These are phyloP conservation scores for Phenganax subtilis DNA, from an alignment of 92 coral and sea anemone genomes.

Conservation along the genomic window DNA sequence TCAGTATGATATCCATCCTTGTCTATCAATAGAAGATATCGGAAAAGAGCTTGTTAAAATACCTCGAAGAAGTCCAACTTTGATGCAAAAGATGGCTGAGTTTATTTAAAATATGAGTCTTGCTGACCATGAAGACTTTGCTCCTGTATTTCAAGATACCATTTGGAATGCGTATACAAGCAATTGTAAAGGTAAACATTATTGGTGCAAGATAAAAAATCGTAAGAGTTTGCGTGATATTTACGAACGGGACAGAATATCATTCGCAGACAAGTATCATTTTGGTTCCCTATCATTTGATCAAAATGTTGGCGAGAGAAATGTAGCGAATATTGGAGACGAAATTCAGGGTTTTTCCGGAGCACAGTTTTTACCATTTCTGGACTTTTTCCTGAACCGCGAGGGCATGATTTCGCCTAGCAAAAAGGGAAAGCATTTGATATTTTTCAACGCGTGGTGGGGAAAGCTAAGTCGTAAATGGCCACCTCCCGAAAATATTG, in stretches of 20 bases:
- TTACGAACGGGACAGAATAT: no score
- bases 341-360: slow-evolving; percentile 46
- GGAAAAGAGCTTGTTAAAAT: no score
- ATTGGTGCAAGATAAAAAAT: neutral
- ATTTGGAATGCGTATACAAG: neutral
- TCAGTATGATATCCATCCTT: no score
- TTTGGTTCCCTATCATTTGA: slow-evolving; percentile 38
- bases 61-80: no score
- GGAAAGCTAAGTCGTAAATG: neutral
- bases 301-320: neutral
- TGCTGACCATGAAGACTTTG: neutral
- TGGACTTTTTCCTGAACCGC: neutral
- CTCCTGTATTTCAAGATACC: neutral
- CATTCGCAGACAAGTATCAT: neutral
- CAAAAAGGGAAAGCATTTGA: neutral
- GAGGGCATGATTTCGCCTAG: neutral
- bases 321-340: slow-evolving; percentile 26
- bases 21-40: no score
- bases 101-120: neutral
- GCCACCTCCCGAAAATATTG: slow-evolving; percentile 2
- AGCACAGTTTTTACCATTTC: slow-evolving; percentile 19
- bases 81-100: neutral
- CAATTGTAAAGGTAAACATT: neutral
- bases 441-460: slow-evolving; percentile 42
- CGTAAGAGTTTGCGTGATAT: no score